phyloP scores from a whole-genome alignment of 2,888 invertebrate genomes.

The Agrochola lychnidis region DNA sequence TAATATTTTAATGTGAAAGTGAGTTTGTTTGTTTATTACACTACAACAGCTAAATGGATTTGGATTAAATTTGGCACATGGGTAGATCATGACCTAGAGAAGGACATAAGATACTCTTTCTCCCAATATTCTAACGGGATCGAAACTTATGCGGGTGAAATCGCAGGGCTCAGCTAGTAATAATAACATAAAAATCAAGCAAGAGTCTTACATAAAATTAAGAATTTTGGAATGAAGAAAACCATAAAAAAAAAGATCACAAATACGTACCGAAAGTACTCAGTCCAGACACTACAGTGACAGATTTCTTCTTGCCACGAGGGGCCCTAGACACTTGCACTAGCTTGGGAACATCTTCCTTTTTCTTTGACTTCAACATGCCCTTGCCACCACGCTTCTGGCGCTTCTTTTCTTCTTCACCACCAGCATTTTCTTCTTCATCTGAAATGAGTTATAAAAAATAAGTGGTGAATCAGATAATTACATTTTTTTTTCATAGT shows the following conservation, averaged over 20 bases:
- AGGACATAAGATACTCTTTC: no score
- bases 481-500: background rate
- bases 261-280: constrained; percentile 95
- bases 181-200: background rate
- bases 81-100: no score
- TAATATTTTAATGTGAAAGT: no score
- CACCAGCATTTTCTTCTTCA: constrained; percentile 93
- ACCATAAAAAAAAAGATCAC: background rate
- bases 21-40: no score
- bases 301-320: constrained; percentile 99
- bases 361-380: constrained; percentile 98
- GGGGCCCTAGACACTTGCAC: constrained; percentile 97
- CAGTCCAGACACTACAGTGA: constrained; percentile 98
- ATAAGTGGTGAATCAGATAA: background rate
- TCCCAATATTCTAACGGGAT: no score
- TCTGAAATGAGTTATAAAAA: constrained; percentile 74
- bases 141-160: no score
- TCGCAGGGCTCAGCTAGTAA: no score
- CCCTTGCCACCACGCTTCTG: constrained; percentile 99
- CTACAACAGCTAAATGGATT: no score
- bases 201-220: background rate
- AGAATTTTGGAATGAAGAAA: constrained; percentile 6
- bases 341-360: constrained; percentile 96
- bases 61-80: no score
- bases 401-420: constrained; percentile 98